These are phyloP conservation scores for Eulithis testata DNA, from an alignment of 2,888 invertebrate species.

Conservation along the genomic window DNA sequence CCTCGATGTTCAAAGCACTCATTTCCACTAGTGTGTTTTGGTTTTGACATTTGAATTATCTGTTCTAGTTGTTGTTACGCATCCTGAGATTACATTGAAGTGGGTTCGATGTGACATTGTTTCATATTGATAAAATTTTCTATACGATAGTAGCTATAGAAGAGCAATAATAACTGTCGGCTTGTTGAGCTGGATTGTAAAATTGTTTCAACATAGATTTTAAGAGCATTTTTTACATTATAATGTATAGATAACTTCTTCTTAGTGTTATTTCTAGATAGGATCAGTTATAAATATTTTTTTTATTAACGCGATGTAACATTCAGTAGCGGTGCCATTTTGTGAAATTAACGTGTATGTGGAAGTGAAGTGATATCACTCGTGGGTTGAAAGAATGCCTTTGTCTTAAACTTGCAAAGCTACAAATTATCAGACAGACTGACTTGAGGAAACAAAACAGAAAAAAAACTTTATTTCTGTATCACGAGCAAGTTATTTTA, in stretches of 20 bases:
- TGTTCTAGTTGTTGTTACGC: constrained; percentile 53
- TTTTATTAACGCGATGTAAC: constrained; percentile 62
- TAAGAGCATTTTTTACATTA: constrained; percentile 66
- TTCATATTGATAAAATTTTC: constrained; percentile 50
- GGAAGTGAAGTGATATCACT: constrained; percentile 42
- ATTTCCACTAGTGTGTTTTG: neutral
- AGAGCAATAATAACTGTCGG: constrained; percentile 66
- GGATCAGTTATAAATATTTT: constrained; percentile 66
- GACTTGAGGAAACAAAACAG: constrained; percentile 18
- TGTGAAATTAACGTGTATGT: constrained; percentile 59
- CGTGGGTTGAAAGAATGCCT: constrained; percentile 26
- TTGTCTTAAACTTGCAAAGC: constrained; percentile 14
- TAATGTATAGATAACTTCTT: constrained; percentile 67
- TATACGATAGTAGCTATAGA: constrained; percentile 53
- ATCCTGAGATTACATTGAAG: constrained; percentile 66
- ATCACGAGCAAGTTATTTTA: constrained; percentile 40
- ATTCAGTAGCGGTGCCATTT: constrained; percentile 77
- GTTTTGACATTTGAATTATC: neutral
- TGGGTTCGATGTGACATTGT: constrained; percentile 43
- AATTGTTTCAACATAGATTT: constrained; percentile 60
- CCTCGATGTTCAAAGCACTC: too few relatives aligned
- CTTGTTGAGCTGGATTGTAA: constrained; percentile 61
- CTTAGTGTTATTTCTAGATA: constrained; percentile 68
- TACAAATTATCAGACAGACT: constrained; percentile 15
- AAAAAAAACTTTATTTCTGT: constrained; percentile 44